A percentile compares a stretch with the other conserved stretches of the same genome.
Conservation (phyloP, 1,140 invertebrate genomes). For the Zaprionus tsacasi region DNA sequence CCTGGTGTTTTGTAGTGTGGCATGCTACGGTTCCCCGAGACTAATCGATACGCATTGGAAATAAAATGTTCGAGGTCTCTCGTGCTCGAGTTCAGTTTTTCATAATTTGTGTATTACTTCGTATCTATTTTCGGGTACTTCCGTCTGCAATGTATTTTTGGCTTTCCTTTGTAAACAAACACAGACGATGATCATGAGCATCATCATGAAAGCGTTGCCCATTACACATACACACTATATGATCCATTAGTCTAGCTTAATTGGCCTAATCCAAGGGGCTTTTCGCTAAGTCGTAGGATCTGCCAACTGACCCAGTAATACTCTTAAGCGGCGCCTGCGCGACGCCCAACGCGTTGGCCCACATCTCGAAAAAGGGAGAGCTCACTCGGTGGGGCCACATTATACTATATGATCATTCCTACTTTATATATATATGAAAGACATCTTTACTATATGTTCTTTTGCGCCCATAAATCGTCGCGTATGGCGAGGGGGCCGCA, state of each 20-base stretch:
- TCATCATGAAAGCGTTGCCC: conserved; percentile 1
- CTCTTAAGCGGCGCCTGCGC: conserved; percentile 17
- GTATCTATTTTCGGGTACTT: conserved; percentile 57
- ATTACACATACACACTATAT: background rate
- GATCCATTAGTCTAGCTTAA: conserved; percentile 3
- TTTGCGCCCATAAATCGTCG: conserved; percentile 12
- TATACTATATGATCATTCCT: background rate
- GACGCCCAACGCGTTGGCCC: conserved; percentile 50
- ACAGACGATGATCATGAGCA: background rate
- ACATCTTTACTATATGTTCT: conserved; percentile 2
- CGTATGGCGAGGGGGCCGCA: background rate
- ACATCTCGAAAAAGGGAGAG: conserved; percentile 21
- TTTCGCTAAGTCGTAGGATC: background rate
- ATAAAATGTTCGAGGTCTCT: conserved; percentile 9
- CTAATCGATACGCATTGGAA: conserved; percentile 62
- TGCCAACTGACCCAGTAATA: conserved; percentile 37
- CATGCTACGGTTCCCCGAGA: conserved; percentile 20
- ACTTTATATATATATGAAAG: background rate
- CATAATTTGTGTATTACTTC: conserved; percentile 51
- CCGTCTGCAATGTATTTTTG: conserved; percentile 42
- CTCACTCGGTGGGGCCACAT: conserved; percentile 54
- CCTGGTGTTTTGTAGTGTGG: background rate
- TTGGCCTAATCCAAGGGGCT: background rate
- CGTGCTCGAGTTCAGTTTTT: conserved; percentile 16
- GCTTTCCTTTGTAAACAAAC: conserved; percentile 37